Conservation (phyloP, 2,113 vertebrate species). For the Dendropsophus ebraccatus region DNA sequence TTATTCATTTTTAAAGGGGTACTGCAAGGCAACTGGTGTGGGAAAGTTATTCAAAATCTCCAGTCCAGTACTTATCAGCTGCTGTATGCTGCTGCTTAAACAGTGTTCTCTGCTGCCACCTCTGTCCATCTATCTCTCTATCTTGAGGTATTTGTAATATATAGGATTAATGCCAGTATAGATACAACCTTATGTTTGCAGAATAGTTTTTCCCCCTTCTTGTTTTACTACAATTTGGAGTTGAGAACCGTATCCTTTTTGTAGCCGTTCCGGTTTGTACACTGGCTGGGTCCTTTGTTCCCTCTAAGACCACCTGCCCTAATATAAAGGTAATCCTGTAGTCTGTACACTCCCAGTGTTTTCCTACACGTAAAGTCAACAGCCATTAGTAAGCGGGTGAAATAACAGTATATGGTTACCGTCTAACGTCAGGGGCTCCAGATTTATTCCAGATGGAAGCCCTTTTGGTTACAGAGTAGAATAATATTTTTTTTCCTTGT, state of each 20-base stretch:
- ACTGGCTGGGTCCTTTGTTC: neutral
- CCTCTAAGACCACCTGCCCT: neutral
- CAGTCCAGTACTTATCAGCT: no score
- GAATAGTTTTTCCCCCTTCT: neutral
- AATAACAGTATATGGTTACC: conserved; percentile 38
- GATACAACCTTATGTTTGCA: neutral
- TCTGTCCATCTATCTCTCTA: no score
- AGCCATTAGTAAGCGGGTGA: neutral
- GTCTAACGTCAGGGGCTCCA: neutral
- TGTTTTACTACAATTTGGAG: neutral
- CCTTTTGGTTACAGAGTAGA: neutral
- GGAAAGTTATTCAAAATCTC: no score
- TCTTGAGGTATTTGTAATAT: no score
- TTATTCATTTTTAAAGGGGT: no score
- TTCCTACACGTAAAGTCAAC: conserved; percentile 1
- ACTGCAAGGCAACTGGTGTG: no score
- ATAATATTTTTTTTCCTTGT: conserved; percentile 31
- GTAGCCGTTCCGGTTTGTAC: neutral
- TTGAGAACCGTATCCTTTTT: neutral
- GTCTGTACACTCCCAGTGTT: neutral
- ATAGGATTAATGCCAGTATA: neutral
- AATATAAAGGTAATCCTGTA: neutral
- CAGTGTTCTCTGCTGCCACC: no score
- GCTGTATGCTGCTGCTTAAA: no score
- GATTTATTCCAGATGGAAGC: conserved; percentile 49